Conservation (phyloP, 2,888 invertebrate genomes). For the Thymelicus acteon region DNA sequence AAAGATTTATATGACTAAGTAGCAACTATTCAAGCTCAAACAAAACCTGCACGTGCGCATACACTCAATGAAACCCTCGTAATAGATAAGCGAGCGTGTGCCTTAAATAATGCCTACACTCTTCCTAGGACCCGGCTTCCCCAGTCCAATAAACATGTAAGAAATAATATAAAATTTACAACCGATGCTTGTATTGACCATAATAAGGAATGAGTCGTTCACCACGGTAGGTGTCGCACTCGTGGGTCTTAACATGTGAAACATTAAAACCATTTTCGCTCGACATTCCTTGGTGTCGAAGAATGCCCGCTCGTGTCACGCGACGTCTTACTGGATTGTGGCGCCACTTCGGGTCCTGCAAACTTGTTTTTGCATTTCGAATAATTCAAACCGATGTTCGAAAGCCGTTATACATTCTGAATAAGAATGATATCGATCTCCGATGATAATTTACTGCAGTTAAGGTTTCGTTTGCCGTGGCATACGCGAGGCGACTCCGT, state of each 20-base stretch:
- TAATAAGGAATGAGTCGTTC: conserved; percentile 40
- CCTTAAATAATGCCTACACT: conserved; percentile 20
- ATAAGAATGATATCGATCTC: conserved; percentile 35
- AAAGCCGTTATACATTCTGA: conserved; percentile 32
- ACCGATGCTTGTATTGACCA: conserved; percentile 39
- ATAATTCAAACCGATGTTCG: conserved; percentile 26
- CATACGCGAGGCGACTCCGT: conserved; percentile 67
- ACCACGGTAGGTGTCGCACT: conserved; percentile 40
- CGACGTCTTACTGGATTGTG: conserved; percentile 58
- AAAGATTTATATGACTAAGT: conserved; percentile 38
- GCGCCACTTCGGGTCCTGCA: conserved; percentile 66
- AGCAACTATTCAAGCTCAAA: conserved; percentile 34
- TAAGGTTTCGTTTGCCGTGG: conserved; percentile 46
- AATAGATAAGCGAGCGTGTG: conserved; percentile 25
- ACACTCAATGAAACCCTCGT: conserved; percentile 33
- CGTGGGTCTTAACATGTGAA: conserved; percentile 41
- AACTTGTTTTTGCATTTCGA: conserved; percentile 46
- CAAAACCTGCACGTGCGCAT: conserved; percentile 36
- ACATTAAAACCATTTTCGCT: conserved; percentile 57
- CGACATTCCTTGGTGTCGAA: conserved; percentile 53
- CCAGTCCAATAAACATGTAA: conserved; percentile 36
- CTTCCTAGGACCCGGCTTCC: conserved; percentile 22
- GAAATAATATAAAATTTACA: conserved; percentile 43
- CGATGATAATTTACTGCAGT: conserved; percentile 31
- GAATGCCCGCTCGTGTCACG: conserved; percentile 57